These are phyloP conservation scores for Trichoplusia ni DNA, from an alignment of 1,140 invertebrate genomes.

Conservation along the genomic window DNA sequence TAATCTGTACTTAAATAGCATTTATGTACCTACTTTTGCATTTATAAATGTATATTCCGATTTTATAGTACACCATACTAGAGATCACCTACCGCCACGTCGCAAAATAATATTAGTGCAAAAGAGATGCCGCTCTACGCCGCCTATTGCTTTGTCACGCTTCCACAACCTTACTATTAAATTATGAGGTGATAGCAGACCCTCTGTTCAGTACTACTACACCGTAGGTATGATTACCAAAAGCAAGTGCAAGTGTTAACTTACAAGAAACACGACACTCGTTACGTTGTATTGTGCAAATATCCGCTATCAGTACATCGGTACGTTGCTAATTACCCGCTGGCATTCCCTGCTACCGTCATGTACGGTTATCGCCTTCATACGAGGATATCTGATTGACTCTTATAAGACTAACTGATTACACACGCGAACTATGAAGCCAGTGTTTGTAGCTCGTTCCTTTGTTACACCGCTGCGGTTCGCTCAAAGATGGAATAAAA, in stretches of 20 bases:
- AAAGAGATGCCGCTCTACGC: no score
- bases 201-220: no score
- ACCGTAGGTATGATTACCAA: no score
- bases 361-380: conserved; percentile 24
- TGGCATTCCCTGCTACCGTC: conserved; percentile 14
- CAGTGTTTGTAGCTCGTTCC: neutral
- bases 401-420: conserved; percentile 26
- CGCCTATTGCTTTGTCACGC: no score
- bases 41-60: no score
- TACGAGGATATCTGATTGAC: conserved; percentile 14
- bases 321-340: conserved; percentile 23
- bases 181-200: no score
- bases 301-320: conserved; percentile 20
- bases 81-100: no score
- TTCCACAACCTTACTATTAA: no score
- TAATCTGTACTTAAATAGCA: no score
- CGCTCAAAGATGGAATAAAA: neutral
- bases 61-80: no score
- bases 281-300: neutral
- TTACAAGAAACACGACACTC: neutral
- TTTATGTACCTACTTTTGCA: no score
- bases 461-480: conserved; percentile 19
- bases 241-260: conserved; percentile 11
- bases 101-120: no score
- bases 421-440: conserved; percentile 9